These are phyloP conservation scores for Cygnus olor DNA, from an alignment of 2,797 vertebrate species.

Conservation along the genomic window DNA sequence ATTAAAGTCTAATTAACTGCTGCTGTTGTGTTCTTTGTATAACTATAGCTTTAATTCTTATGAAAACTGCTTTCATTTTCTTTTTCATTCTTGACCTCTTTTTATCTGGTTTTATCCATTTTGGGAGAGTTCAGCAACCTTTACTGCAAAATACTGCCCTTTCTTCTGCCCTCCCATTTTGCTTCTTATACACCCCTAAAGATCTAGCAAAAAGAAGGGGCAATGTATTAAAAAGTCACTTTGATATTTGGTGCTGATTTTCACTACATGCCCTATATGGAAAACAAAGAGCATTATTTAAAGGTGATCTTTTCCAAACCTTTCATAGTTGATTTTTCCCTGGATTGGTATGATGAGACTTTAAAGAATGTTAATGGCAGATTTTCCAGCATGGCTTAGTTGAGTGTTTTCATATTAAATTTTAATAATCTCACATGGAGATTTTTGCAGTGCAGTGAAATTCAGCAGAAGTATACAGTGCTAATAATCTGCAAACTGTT, in stretches of 20 bases:
- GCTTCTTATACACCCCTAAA: background rate
- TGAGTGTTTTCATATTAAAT: background rate
- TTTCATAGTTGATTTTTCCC: constrained; percentile 13
- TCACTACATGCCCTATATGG: background rate
- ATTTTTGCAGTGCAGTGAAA: background rate
- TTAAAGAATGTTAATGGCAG: constrained; percentile 39
- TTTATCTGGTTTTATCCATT: background rate
- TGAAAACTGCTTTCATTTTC: background rate
- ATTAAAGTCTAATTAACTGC: background rate
- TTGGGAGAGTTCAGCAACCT: background rate
- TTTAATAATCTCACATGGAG: constrained; percentile 47
- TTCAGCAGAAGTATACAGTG: background rate
- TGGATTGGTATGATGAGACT: constrained; percentile 1
- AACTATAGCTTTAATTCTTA: background rate
- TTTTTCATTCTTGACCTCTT: background rate
- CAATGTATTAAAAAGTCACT: background rate
- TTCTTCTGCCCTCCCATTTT: background rate
- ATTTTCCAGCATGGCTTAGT: constrained; percentile 22
- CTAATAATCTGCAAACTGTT: constrained; percentile 32
- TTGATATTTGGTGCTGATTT: constrained; percentile 28
- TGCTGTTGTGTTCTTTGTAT: background rate
- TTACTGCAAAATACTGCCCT: background rate
- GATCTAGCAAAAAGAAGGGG: background rate
- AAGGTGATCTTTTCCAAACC: constrained; percentile 20
- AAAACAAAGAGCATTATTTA: constrained; percentile 22